Base-by-base conservation (phyloP, 2,888 invertebrate species). In the Temnothorax unifasciatus region DNA sequence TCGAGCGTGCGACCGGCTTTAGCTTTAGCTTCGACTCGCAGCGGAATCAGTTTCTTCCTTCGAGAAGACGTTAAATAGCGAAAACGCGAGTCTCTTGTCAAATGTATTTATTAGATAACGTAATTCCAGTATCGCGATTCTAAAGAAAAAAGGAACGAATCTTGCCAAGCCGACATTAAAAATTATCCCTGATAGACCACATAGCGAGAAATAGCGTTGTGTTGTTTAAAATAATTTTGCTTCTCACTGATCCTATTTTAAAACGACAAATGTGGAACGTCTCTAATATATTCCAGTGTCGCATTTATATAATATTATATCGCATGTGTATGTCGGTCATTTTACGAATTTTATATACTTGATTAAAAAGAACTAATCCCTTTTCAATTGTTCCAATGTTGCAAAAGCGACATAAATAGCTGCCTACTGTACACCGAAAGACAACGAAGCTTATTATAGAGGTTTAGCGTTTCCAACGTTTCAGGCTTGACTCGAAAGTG, bases 11-110 rank as follows among this genome's bases (percentile, higher is more conserved):
- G 61, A 63, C 68, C 34, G 47, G 54, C 11, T 34, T 6, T 34
- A 34, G 64, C 74, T 83, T 77, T 64, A 38, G 21, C 75, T 57
- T 77, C 82, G 76, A 68, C 85, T 73, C 41, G 41, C 5, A 57
- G 29, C 38, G 57, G 8, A 76, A 66, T 29, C 71, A 59, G 47
- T 71, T 81, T 79, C 59, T 50, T 71, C 38, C 9, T 13, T 59
- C 71, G 47, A 59, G 34, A 4, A 68, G 50, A 68, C 57, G 61
- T 83, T 44, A 59, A 83, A 79, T 52, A 74, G 69, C 41, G 63
- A 11, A 44, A 77, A 41, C 9, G 21, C 52, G 64, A 75, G 21
- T 64, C 29, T 69, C 59, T 44, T 18, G 18, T 59, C 25, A 15
- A 41, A 82, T 52, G 15, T 64, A 76, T 82, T 64, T 75, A 44